These are phyloP conservation scores for Cylloceria caligata DNA, from an alignment of 2,888 invertebrate genomes.

Conservation along the genomic window DNA sequence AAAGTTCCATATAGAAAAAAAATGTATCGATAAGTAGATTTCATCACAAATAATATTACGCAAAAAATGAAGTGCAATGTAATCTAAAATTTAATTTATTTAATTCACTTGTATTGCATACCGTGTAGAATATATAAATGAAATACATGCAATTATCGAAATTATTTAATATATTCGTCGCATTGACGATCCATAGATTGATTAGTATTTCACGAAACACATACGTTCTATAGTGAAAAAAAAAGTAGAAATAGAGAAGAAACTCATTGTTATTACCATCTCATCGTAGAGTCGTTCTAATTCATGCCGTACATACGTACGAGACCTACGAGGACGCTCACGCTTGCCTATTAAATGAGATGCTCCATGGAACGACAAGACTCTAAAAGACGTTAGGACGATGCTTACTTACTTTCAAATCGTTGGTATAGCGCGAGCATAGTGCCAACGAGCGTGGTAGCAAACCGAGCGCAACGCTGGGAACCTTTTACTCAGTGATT, in stretches of 20 bases:
- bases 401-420: slow-evolving; percentile 68
- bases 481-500: slow-evolving; percentile 57
- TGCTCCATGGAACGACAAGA: slow-evolving; percentile 44
- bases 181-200: not conserved
- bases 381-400: slow-evolving; percentile 32
- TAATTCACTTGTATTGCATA: no score
- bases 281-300: slow-evolving; percentile 73
- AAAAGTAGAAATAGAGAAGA: slow-evolving; percentile 37
- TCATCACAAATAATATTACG: no score
- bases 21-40: not conserved
- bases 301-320: slow-evolving; percentile 71
- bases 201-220: slow-evolving; percentile 19
- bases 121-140: no score
- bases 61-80: no score
- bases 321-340: slow-evolving; percentile 62
- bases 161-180: not conserved
- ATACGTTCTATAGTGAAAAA: slow-evolving; percentile 9
- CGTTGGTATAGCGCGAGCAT: slow-evolving; percentile 39
- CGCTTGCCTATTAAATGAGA: slow-evolving; percentile 73
- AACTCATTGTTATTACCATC: slow-evolving; percentile 73
- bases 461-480: slow-evolving; percentile 63
- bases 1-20: not conserved
- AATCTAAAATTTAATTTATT: no score
- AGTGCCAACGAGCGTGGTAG: slow-evolving; percentile 44
- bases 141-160: no score